A percentile compares a stretch with the other conserved stretches of the same genome.
Conservation (phyloP, 2,113 vertebrate genomes). For the Dicaeum eximium region DNA sequence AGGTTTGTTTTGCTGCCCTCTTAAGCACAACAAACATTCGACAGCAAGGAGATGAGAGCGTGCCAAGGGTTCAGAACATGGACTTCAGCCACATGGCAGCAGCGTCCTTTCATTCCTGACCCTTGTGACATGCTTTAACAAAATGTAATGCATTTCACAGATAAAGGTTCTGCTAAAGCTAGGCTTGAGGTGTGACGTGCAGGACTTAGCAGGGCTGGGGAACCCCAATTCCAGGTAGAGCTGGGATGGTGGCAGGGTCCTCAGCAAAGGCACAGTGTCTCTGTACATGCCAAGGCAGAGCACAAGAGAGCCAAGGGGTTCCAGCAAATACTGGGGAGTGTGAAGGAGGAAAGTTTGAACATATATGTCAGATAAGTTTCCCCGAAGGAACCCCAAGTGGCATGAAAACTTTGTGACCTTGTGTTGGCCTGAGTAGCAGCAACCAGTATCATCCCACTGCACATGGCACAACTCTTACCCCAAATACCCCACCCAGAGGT, state of each 20-base stretch:
- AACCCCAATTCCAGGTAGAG: background rate
- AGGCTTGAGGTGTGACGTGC: background rate
- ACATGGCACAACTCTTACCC: background rate
- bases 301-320: background rate
- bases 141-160: background rate
- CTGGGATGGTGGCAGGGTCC: background rate
- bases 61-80: background rate
- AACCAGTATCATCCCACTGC: background rate
- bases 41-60: background rate
- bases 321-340: background rate
- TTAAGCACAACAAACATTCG: rapidly evolving
- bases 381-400: background rate
- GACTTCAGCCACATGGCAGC: background rate
- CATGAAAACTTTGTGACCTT: background rate
- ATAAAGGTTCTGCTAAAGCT: background rate
- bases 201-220: background rate
- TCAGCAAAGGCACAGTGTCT: background rate
- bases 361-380: background rate
- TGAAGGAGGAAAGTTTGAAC: background rate
- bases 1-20: background rate
- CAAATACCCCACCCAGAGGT: background rate
- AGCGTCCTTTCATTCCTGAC: background rate
- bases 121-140: background rate
- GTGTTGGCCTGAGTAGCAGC: background rate
- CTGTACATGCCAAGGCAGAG: background rate